A percentile compares a stretch with the other conserved stretches of the same genome.
These are phyloP conservation scores for Ctenomys sociabilis DNA, from an alignment of 2,113 vertebrate species.

Conservation along the genomic window DNA sequence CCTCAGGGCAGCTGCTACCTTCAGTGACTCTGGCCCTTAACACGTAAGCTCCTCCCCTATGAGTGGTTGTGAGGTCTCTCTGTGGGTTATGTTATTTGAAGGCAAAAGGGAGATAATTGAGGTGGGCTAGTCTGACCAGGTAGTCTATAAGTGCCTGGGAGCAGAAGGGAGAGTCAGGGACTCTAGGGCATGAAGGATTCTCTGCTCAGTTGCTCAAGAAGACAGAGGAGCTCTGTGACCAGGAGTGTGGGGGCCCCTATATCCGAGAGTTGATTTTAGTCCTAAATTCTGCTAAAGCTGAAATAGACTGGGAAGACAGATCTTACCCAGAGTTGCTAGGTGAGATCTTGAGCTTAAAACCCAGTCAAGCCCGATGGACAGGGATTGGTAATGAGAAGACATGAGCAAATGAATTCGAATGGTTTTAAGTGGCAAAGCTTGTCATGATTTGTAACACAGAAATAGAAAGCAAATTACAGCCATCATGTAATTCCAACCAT, in stretches of 20 bases:
- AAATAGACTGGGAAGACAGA: not conserved
- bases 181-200: not conserved
- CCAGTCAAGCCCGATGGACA: not conserved
- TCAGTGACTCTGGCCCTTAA: not conserved
- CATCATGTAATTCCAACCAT: not conserved
- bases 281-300: not conserved
- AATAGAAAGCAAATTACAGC: not conserved
- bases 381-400: not conserved
- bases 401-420: not conserved
- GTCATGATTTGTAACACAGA: not conserved
- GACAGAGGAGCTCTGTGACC: not conserved
- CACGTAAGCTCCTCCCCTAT: not conserved
- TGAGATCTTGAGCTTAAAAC: not conserved
- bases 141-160: not conserved
- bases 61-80: not conserved
- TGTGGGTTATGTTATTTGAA: not conserved
- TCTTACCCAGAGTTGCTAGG: not conserved
- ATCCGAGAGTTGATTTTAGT: not conserved
- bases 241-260: not conserved
- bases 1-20: not conserved
- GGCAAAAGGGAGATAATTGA: not conserved
- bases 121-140: not conserved
- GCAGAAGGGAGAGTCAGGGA: not conserved
- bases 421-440: not conserved
- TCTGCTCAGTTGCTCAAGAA: not conserved